Conservation (phyloP, 2,797 vertebrate genomes). For the Cossypha dichroa region DNA sequence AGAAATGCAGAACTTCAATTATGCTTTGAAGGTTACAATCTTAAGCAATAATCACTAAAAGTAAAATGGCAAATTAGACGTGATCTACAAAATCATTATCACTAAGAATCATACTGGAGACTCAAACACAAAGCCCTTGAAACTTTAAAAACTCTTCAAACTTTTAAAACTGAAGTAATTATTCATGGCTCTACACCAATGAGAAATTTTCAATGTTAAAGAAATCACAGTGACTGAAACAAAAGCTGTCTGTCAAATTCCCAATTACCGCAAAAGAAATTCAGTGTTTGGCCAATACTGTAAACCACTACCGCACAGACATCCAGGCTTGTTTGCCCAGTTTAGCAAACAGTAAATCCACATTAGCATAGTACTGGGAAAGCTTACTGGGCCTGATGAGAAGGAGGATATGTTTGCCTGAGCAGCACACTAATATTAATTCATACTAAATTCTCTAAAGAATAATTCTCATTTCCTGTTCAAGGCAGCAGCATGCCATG, state of each 20-base stretch:
- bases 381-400: background rate
- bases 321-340: background rate
- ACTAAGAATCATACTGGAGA: background rate
- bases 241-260: conserved; percentile 48
- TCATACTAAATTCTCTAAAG: background rate
- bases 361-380: background rate
- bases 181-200: background rate
- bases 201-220: background rate
- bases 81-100: background rate
- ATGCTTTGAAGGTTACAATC: background rate
- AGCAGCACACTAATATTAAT: background rate
- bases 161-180: background rate
- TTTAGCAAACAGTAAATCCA: background rate
- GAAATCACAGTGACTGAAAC: background rate
- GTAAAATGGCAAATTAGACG: background rate
- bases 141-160: background rate
- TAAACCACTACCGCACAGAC: background rate
- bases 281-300: background rate
- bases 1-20: background rate
- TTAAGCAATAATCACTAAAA: background rate
- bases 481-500: background rate
- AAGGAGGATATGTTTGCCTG: background rate
- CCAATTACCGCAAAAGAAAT: conserved; percentile 18
- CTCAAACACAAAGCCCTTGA: background rate
- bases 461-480: background rate